Conservation (phyloP, 2,888 invertebrate genomes). For the Xanthia togata region DNA sequence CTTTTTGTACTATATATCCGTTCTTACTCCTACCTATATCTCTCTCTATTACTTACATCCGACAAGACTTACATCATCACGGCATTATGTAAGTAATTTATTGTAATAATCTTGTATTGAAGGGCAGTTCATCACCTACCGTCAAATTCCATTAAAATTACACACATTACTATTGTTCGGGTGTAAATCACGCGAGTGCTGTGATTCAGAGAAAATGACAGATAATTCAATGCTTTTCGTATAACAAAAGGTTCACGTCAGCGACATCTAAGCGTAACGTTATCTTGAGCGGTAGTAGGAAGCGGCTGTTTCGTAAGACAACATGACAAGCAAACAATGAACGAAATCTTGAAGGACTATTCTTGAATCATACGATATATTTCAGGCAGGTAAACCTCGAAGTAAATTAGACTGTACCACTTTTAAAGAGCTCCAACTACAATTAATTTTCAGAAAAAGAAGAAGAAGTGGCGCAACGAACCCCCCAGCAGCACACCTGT, state of each 20-base stretch:
- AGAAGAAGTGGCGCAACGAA: too few relatives aligned
- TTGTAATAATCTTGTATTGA: constrained; percentile 45
- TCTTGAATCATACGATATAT: constrained; percentile 50
- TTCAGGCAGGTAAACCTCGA: not conserved
- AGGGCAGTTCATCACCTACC: constrained; percentile 56
- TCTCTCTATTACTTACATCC: not conserved
- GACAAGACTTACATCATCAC: constrained; percentile 30
- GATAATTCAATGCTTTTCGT: constrained; percentile 63
- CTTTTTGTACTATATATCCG: not conserved
- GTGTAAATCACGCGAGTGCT: constrained; percentile 41
- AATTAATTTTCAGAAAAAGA: not conserved
- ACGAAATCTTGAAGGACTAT: constrained; percentile 63
- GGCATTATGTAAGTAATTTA: constrained; percentile 52
- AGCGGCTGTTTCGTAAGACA: constrained; percentile 70
- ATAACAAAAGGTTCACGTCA: constrained; percentile 63
- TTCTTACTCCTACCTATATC: not conserved
- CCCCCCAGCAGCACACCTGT: too few relatives aligned
- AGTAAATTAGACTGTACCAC: not conserved
- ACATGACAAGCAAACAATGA: constrained; percentile 71
- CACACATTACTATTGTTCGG: constrained; percentile 64
- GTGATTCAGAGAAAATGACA: constrained; percentile 58
- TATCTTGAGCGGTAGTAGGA: constrained; percentile 67
- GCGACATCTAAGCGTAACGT: constrained; percentile 55
- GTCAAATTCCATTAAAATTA: constrained; percentile 61
- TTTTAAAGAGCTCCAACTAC: not conserved